Conservation (phyloP, 2,797 vertebrate species). For the Sylvilagus floridanus region DNA sequence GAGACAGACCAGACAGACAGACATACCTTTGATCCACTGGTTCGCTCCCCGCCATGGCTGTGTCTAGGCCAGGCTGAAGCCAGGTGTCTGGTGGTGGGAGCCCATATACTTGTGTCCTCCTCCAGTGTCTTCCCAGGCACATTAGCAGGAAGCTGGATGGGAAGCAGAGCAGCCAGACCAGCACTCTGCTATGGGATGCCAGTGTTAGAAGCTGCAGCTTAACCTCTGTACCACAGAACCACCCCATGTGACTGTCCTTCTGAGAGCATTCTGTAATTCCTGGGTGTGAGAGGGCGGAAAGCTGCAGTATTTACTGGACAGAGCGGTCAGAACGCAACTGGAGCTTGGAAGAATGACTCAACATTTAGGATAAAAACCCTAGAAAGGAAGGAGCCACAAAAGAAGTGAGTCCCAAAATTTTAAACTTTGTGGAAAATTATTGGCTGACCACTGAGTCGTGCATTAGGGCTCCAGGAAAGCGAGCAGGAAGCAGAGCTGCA, state of each 20-base stretch:
- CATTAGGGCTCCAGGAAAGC: background rate
- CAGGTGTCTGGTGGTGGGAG: too few relatives aligned
- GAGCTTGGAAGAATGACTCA: slow-evolving; percentile 8
- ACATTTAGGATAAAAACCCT: slow-evolving; percentile 1
- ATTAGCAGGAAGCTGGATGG: too few relatives aligned
- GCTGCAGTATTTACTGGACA: background rate
- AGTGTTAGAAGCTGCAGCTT: too few relatives aligned
- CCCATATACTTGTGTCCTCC: too few relatives aligned
- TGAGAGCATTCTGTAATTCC: background rate
- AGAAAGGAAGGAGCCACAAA: background rate
- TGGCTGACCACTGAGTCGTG: background rate
- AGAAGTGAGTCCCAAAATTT: background rate
- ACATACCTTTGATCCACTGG: too few relatives aligned
- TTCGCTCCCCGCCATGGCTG: too few relatives aligned
- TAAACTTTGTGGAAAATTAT: background rate
- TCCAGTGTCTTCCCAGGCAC: too few relatives aligned
- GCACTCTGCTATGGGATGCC: too few relatives aligned
- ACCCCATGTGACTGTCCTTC: background rate
- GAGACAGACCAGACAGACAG: too few relatives aligned
- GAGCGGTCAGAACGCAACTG: background rate
- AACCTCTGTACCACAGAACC: too few relatives aligned
- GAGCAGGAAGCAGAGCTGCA: background rate
- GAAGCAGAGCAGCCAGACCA: too few relatives aligned
- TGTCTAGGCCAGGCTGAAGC: too few relatives aligned
- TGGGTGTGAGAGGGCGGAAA: background rate